A percentile compares a stretch with the other conserved stretches of the same genome.
These are phyloP conservation scores for Zophobas morio DNA, from an alignment of 1,140 invertebrate genomes.

Conservation along the genomic window DNA sequence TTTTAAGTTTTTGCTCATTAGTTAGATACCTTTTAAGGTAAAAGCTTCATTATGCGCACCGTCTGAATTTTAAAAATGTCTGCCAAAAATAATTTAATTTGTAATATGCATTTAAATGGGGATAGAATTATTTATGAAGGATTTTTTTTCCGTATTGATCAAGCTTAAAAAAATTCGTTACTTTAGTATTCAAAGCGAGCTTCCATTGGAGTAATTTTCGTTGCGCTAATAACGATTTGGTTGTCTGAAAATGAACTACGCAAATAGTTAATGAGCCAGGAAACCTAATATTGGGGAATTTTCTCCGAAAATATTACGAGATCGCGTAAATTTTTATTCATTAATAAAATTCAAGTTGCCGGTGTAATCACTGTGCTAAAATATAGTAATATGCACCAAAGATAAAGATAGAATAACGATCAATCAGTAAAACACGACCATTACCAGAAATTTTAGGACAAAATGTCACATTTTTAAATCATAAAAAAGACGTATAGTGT, in stretches of 20 bases:
- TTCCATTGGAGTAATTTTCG: constrained; percentile 7
- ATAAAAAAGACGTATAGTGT: no score
- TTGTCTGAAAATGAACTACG: not conserved
- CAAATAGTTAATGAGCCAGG: not conserved
- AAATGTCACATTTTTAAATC: no score
- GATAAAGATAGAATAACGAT: no score
- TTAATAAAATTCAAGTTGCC: not conserved
- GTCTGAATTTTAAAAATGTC: no score
- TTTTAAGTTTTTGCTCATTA: no score
- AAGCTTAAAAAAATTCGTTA: not conserved
- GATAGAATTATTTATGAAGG: not conserved
- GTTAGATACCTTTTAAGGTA: no score
- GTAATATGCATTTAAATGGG: no score
- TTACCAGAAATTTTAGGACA: no score
- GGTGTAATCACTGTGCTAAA: not conserved
- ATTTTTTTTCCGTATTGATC: not conserved
- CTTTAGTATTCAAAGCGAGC: constrained; percentile 18
- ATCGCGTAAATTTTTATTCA: constrained; percentile 9
- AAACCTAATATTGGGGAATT: constrained; percentile 1
- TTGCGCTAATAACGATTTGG: constrained; percentile 12
- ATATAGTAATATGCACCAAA: no score
- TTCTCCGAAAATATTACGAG: not conserved
- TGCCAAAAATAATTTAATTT: no score
- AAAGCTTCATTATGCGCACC: no score
- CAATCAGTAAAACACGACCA: no score